Percentiles rank a stretch among this genome's conserved stretches.
Conservation (phyloP, 2,797 vertebrate species). For the Coregonus ussuriensis region DNA sequence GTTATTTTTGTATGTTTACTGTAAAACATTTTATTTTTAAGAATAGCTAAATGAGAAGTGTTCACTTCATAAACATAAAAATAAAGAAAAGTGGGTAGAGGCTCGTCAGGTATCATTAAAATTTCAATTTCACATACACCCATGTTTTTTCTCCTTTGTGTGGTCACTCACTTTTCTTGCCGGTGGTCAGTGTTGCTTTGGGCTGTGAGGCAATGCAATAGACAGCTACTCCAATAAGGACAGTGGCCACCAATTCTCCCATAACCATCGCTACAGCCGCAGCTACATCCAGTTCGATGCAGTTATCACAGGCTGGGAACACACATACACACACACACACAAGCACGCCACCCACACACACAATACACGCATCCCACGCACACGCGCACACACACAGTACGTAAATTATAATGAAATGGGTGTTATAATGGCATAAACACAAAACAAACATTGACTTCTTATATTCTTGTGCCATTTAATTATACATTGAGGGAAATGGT, state of each 20-base stretch:
- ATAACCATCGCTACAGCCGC: background rate
- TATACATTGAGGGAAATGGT: background rate
- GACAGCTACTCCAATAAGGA: constrained; percentile 60
- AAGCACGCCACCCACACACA: background rate
- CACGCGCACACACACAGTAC: background rate
- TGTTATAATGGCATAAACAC: background rate
- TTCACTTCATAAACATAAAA: background rate
- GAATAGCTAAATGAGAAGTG: background rate
- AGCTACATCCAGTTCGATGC: constrained; percentile 52
- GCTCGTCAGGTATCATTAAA: background rate
- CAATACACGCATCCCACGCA: constrained; percentile 1
- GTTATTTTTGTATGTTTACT: background rate
- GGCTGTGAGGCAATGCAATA: constrained; percentile 54
- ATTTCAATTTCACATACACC: background rate
- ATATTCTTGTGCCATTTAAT: background rate
- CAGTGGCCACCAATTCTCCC: constrained; percentile 59
- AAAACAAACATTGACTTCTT: background rate
- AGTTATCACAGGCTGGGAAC: constrained; percentile 70
- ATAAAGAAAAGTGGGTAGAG: background rate
- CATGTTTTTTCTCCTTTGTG: background rate
- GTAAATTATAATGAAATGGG: background rate
- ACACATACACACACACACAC: constrained; percentile 24
- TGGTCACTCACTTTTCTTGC: constrained; percentile 58
- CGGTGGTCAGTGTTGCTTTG: background rate
- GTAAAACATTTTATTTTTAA: background rate